Evolutionary conservation across 2,888 invertebrate species (phyloP), one percentile per base, ranked within the genome.

Genomic region (Coelinius sp.): DNA sequence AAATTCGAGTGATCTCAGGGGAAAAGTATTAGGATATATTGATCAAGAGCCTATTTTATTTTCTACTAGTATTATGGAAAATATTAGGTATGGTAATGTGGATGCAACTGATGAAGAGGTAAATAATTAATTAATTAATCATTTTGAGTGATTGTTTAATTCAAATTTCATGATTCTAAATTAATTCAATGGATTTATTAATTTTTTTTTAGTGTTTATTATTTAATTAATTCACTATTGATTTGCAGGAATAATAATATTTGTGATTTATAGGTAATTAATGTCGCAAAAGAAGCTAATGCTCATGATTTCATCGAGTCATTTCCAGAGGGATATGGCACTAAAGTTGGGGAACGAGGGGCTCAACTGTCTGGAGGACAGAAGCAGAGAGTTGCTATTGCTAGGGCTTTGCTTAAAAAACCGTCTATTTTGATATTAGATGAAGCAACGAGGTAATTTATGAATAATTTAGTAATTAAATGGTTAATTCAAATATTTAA

Each of bases 401-500:
- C 98, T 0, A 89, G 98, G 70, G 98, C 98, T 0, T 90, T 98
- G 49, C 88, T 99, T 0, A 98, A 98, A 87, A 93, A 96, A 85
- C 98, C 98, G 0, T 92, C 94, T 1, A 91, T 97, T 70, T 89
- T 98, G 63, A 93, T 97, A 82, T 88, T 98, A 71, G 98, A 98
- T 86, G 98, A 98, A 89, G 98, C 98, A 12, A 98, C 98, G 0
- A 95, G 95, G 95, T 95, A 83, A n/a, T n/a, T n/a, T n/a, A n/a
- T n/a, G n/a, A 71, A 22, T n/a, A 7, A 64, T 25, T 46, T n/a
- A 8, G 4, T 31, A 31, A 35, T 56, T 25, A 7, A 7, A 31
- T 41, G 10, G 35, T 41, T n/a, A n/a, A 17, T 22, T 1, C 56
- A 44, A 6, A 46, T 8, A 10, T 41, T 17, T 5, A 41, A 41